phyloP scores from a whole-genome alignment of 2,797 vertebrate genomes.

The Sorex maritimensis region DNA sequence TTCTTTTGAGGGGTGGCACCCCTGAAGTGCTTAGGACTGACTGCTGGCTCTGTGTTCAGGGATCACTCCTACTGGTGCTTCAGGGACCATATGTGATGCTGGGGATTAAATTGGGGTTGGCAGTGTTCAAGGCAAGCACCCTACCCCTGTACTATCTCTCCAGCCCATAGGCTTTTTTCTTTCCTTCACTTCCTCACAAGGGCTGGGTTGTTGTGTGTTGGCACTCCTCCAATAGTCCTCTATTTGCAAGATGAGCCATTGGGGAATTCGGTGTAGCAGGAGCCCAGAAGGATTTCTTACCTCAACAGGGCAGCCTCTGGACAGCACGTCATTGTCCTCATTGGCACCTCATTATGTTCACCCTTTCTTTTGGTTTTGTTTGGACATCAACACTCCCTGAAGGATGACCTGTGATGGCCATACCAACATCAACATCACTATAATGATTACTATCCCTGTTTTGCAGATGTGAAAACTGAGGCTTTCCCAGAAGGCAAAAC shows the following conservation, averaged over 20 bases:
- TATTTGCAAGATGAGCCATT: accelerated
- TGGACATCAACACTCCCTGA: neutral
- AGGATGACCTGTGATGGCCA: neutral
- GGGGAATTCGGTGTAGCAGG: neutral
- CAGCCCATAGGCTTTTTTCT: neutral
- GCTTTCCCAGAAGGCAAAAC: neutral
- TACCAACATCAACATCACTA: neutral
- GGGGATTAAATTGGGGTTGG: too few relatives aligned
- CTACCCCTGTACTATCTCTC: too few relatives aligned
- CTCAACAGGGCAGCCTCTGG: neutral
- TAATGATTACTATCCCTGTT: neutral
- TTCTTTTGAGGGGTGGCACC: too few relatives aligned
- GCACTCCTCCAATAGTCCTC: neutral
- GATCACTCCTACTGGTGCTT: too few relatives aligned
- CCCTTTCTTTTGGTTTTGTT: constrained; percentile 14
- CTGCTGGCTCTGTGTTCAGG: too few relatives aligned
- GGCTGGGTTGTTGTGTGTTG: neutral
- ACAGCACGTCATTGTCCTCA: neutral
- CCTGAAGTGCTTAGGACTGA: too few relatives aligned
- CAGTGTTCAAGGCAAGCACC: too few relatives aligned
- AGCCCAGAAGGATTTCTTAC: neutral
- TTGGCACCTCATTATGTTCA: neutral
- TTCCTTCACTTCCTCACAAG: neutral
- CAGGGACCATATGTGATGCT: too few relatives aligned
- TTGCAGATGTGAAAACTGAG: neutral